Conservation (phyloP, 2,113 vertebrate species). For the Epinephelus moara region DNA sequence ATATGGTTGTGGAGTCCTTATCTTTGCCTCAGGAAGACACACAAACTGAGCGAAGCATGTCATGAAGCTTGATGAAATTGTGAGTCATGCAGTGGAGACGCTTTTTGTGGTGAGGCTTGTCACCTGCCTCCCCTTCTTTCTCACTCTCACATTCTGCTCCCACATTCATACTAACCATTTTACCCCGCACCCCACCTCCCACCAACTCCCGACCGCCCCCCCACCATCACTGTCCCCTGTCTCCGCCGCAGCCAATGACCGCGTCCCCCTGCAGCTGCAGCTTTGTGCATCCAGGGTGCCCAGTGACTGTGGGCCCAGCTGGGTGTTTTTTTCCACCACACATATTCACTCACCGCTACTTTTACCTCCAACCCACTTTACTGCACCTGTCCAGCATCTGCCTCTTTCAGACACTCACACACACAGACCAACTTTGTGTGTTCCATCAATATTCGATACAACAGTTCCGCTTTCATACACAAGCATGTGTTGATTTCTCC, state of each 20-base stretch:
- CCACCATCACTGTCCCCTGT: not conserved
- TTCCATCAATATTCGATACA: slow-evolving; percentile 54
- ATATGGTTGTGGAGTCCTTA: not conserved
- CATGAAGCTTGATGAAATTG: slow-evolving; percentile 33
- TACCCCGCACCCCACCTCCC: not conserved
- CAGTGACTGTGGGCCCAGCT: not conserved
- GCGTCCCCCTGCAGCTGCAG: not conserved
- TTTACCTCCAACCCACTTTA: slow-evolving; percentile 44
- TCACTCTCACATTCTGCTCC: slow-evolving; percentile 54
- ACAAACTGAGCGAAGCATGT: not conserved
- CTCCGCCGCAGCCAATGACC: not conserved
- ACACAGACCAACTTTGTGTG: slow-evolving; percentile 9
- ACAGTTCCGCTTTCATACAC: slow-evolving; percentile 34
- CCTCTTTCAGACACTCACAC: not conserved
- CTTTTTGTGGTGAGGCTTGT: slow-evolving; percentile 49
- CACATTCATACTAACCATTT: slow-evolving; percentile 22
- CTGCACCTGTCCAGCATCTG: slow-evolving; percentile 38
- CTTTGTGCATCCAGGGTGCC: slow-evolving; percentile 1
- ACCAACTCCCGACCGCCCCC: not conserved
- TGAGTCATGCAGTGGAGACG: slow-evolving; percentile 72
- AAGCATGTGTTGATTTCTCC: slow-evolving; percentile 9
- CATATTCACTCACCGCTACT: not conserved
- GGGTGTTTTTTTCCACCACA: slow-evolving; percentile 4
- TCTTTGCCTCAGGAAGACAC: slow-evolving; percentile 5
- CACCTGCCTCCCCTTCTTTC: slow-evolving; percentile 68